These are phyloP conservation scores for Botia kubotai DNA, from an alignment of 2,797 vertebrate genomes.

Conservation along the genomic window DNA sequence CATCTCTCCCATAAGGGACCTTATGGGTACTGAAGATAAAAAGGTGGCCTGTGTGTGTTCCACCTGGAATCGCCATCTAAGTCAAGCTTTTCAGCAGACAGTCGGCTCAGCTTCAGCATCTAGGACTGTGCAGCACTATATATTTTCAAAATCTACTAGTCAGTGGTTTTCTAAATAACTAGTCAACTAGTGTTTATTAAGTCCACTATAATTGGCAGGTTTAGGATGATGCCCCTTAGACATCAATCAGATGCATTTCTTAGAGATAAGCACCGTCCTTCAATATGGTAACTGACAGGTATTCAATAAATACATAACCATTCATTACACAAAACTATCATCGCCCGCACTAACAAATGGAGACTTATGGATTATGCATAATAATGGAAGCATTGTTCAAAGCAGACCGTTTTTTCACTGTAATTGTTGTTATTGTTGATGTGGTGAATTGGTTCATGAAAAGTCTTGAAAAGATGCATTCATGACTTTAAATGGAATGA, in stretches of 20 bases:
- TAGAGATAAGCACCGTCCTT: too few species aligned
- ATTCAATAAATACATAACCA: too few species aligned
- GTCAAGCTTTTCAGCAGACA: not conserved
- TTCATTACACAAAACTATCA: not conserved
- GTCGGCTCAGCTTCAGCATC: not conserved
- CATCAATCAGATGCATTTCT: not conserved
- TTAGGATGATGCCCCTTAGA: not conserved
- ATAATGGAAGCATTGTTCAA: not conserved
- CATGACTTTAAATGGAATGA: not conserved
- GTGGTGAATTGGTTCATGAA: not conserved
- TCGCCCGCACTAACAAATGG: not conserved
- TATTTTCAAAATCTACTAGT: too few species aligned
- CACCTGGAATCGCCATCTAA: not conserved
- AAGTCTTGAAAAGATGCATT: not conserved
- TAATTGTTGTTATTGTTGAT: conserved; percentile 1
- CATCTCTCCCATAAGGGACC: conserved; percentile 4
- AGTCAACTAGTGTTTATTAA: too few species aligned
- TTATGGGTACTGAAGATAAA: too few species aligned
- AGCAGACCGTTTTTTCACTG: not conserved
- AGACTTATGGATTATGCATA: not conserved
- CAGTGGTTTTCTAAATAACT: too few species aligned
- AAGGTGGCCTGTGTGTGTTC: not conserved
- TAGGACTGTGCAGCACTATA: not conserved
- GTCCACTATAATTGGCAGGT: too few species aligned
- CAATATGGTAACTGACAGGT: too few species aligned